These are phyloP conservation scores for Scaptomyza hsui DNA, from an alignment of 1,140 invertebrate species.

Conservation along the genomic window DNA sequence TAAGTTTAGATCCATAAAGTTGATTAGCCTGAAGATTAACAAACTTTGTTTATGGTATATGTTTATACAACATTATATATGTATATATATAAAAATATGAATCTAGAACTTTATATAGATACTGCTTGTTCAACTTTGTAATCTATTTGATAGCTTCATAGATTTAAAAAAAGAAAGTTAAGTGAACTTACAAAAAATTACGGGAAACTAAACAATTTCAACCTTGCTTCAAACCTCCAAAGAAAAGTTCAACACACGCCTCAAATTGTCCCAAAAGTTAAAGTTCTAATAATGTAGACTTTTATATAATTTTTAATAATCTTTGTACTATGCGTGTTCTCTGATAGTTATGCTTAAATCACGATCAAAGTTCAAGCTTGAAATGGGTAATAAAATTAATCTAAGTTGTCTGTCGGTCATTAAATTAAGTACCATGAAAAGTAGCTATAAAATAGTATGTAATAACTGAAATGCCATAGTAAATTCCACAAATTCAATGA, in stretches of 20 bases:
- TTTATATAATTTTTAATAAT: no score
- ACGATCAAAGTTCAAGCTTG: neutral
- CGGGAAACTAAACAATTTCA: constrained; percentile 1
- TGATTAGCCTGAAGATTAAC: constrained; percentile 17
- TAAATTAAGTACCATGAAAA: neutral
- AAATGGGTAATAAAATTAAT: no score
- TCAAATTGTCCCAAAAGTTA: constrained; percentile 19
- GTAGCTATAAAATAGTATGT: no score
- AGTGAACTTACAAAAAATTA: no score
- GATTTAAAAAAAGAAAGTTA: neutral
- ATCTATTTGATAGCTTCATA: neutral
- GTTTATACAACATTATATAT: no score
- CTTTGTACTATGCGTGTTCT: neutral
- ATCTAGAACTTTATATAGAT: no score
- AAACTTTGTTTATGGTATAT: no score
- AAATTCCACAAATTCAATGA: neutral
- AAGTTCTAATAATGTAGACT: neutral
- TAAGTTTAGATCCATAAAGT: constrained; percentile 22
- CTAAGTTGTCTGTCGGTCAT: neutral
- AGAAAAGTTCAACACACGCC: constrained; percentile 56
- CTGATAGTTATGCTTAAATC: neutral
- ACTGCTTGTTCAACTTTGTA: no score
- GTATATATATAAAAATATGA: no score
- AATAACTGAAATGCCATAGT: neutral
- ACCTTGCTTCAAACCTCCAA: constrained; percentile 19